A percentile compares a stretch with the other conserved stretches of the same genome.
Conservation (phyloP, 2,113 vertebrate species). For the zebrafish (Danio rerio) region GRCz12tu NC_133178.1:37295001-37295500, state of each 20-base stretch:
- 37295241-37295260: no score
- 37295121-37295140: not conserved
- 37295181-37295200: not conserved
- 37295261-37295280: not conserved
- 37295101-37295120: not conserved
- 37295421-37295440: conserved; percentile 2
- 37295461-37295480: not conserved
- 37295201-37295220: not conserved
- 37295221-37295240: no score
- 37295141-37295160: not conserved
- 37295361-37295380: not conserved
- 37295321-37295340: conserved; percentile 5
- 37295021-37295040: not conserved
- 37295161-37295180: not conserved
- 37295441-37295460: conserved; percentile 8
- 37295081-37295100: not conserved
- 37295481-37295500: not conserved
- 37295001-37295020: conserved; percentile 23
- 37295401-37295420: not conserved
- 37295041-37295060: not conserved
- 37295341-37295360: not conserved
- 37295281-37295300: not conserved
- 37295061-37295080: not conserved
- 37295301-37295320: not conserved
- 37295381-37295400: not conserved